Base-by-base conservation (phyloP, 1,140 invertebrate genomes). In the Acromyrmex heyeri region DNA sequence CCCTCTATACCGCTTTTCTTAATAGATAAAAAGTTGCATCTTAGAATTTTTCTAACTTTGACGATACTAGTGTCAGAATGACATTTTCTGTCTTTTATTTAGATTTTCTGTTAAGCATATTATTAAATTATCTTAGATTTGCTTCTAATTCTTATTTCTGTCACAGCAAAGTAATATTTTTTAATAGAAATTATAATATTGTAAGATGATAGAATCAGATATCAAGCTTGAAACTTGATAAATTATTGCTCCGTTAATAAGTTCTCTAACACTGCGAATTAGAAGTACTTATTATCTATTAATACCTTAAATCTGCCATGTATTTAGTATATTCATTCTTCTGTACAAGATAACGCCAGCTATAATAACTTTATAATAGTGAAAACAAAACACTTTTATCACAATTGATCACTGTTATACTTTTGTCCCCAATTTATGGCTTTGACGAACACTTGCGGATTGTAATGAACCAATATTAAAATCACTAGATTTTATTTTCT, bases 361-460 rank as follows among this genome's bases (percentile, higher is more conserved):
- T 78, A 21, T 16, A 24, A 30, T 21, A 50, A n/a, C 3, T 76
- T 27, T 8, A 12, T 61, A 24, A 61, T 67, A 0, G 2, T 14
- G 34, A 50, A n/a, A 72, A 21, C 30, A 59, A 3, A 34, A 57
- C 55, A 73, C 6, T 18, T 44, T 38, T 44, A 44, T 27, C 24
- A 70, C 65, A 70, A 61, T 61, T 73, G 50, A 21, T 75, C 38
- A 61, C 24, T 61, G 6, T 59, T n/a, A 30, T n/a, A 55, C n/a
- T 44, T n/a, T 1, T 73, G 3, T 73, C 24, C 3, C 1, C 18
- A 14, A 12, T 62, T 57, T 57, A 10, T 8, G 6, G 14, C 2
- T 69, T 79, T 12, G 1, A 34, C 4, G 14, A 61, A 8, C 55
- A 48, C 38, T 61, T 10, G 57, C 18, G 38, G 38, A 61, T 75